A percentile compares a stretch with the other conserved stretches of the same genome.
Conservation (phyloP, 2,888 invertebrate species). For the Lapara coniferarum region DNA sequence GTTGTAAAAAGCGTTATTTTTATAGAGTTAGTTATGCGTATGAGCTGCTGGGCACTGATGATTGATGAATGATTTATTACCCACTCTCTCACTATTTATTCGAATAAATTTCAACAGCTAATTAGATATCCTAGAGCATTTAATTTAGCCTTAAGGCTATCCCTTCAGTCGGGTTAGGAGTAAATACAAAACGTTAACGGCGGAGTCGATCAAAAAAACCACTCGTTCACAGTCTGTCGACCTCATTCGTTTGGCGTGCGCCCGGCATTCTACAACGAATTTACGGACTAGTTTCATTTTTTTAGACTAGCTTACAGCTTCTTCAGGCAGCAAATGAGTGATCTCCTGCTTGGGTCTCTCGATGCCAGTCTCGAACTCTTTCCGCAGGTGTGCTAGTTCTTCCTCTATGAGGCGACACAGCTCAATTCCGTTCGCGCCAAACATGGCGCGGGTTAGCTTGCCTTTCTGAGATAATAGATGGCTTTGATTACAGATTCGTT, state of each 20-base stretch:
- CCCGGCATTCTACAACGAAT: background rate
- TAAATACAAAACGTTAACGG: no score
- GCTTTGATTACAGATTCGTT: background rate
- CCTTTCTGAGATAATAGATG: conserved; percentile 50
- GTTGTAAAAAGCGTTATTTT: no score
- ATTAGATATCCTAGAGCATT: no score
- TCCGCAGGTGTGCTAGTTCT: conserved; percentile 51
- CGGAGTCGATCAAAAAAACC: no score
- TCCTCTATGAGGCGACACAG: conserved; percentile 68
- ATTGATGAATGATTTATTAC: no score
- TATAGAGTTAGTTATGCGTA: no score
- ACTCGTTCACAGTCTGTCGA: background rate
- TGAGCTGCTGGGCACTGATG: no score
- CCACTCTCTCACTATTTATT: no score
- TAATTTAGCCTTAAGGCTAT: no score
- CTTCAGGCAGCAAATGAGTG: conserved; percentile 75
- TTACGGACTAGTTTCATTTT: background rate
- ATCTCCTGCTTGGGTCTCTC: conserved; percentile 55
- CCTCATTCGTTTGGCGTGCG: background rate
- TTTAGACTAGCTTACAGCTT: conserved; percentile 56
- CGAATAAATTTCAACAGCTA: no score
- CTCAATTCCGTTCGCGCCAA: conserved; percentile 78
- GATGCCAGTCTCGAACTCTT: conserved; percentile 50
- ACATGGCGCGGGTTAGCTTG: conserved; percentile 76
- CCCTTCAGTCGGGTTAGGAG: no score